Evolutionary conservation across 2,797 vertebrate species (phyloP), one percentile per base, ranked within the genome.

Genomic region (Sternotherus odoratus): DNA sequence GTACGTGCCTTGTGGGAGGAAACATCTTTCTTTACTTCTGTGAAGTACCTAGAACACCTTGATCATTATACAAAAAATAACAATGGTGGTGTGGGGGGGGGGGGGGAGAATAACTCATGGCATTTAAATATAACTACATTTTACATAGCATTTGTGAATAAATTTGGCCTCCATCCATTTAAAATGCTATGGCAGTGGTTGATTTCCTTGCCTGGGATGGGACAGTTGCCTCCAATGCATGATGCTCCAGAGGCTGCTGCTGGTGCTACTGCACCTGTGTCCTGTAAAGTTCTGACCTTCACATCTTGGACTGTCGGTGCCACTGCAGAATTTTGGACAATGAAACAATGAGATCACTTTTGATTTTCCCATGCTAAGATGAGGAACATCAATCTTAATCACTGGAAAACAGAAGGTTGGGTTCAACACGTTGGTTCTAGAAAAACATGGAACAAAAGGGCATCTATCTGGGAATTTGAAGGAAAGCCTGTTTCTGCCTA

Each of bases 321-420:
- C 39, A 86, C 56, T 54, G 43, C 84, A 84, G 36, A 49, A 63
- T 54, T 28, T 30, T 87, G 78, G 83, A 54, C 63, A 77, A 75
- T 89, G 86, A 77, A 90, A 94, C 77, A 89, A 80, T 75, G 53
- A 93, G 75, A 23, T 89, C 74, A 50, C 48, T 90, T 74, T 54
- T 4, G 6, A 48, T 79, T 54, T 82, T 92, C 28, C 28, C 78
- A 28, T 87, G 75, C 74, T 4, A 51, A 12, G 4, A 75, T 53
- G 63, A 93, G 39, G 60, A 87, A 92, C 89, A 93, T 72, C 87
- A 78, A 69, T 92, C 92, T 95, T 77, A 50, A 78, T 95, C 93
- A 87, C n/a, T 90, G 82, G 90, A 88, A 96, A 96, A 88, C 94
- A 96, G 96, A 96, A 95, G 88, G 91, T 81, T 93, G 46, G 48